Evolutionary conservation across 2,797 vertebrate species (phyloP).

Genomic region (Botia almorhae): DNA sequence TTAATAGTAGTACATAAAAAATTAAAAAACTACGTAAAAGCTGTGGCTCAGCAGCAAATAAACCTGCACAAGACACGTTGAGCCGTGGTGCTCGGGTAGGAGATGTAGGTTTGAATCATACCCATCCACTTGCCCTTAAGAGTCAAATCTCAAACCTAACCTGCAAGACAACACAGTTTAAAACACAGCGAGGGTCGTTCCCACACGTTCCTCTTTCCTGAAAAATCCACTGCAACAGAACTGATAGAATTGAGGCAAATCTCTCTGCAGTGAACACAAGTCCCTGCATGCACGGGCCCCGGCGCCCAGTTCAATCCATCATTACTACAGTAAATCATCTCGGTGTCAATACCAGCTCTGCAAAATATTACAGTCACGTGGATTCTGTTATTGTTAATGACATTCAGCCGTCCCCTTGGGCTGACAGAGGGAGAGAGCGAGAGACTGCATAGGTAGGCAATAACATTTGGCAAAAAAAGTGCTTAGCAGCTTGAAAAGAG

Average conservation of each 20-base stretch:
- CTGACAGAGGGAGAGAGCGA: slow-evolving; percentile 68
- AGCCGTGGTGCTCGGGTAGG: background rate
- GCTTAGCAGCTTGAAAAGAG: slow-evolving; percentile 70
- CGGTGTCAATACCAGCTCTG: slow-evolving; percentile 78
- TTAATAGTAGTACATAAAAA: too few species aligned
- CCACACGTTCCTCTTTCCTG: slow-evolving; percentile 8
- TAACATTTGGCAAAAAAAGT: slow-evolving; percentile 67
- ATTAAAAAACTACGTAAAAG: too few species aligned
- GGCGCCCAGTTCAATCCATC: slow-evolving; percentile 74
- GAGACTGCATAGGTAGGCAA: slow-evolving; percentile 63
- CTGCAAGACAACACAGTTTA: background rate
- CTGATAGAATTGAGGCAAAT: slow-evolving; percentile 15
- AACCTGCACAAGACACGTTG: background rate
- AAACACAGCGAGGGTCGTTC: background rate
- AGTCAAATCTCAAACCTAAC: background rate
- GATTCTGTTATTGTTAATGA: slow-evolving; percentile 81
- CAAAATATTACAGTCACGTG: slow-evolving; percentile 82
- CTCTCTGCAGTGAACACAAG: slow-evolving; percentile 47
- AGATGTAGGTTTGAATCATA: background rate
- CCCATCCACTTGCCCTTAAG: background rate
- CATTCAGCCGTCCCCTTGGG: slow-evolving; percentile 80
- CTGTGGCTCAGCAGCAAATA: background rate
- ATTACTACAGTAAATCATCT: slow-evolving; percentile 78
- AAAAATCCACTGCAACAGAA: slow-evolving; percentile 38
- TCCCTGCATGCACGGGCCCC: slow-evolving; percentile 61